Percentiles rank a stretch among this genome's conserved stretches.
Conservation (phyloP, 2,888 invertebrate genomes). For the Latrodectus hesperus region DNA sequence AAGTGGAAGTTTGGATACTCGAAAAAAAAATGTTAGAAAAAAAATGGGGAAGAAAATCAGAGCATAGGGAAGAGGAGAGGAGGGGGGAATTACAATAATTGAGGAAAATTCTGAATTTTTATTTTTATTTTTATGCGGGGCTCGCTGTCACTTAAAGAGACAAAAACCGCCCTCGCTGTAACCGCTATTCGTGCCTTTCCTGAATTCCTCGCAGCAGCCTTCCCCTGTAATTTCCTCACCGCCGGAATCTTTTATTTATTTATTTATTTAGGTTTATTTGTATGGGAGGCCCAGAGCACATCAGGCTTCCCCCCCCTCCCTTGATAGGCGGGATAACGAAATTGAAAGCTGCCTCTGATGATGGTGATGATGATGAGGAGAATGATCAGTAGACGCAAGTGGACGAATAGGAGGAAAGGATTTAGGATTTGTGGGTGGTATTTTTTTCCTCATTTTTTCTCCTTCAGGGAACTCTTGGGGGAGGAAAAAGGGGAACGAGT, state of each 20-base stretch:
- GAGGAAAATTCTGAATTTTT: neutral
- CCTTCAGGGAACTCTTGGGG: neutral
- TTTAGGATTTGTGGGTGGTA: slow-evolving; percentile 44
- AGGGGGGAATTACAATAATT: neutral
- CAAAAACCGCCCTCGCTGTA: slow-evolving; percentile 48
- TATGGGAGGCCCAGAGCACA: neutral
- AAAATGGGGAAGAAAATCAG: neutral
- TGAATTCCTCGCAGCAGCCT: neutral
- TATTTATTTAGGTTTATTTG: slow-evolving; percentile 11
- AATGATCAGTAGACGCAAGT: neutral
- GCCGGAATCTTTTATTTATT: slow-evolving; percentile 32
- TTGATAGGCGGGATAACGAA: slow-evolving; percentile 45
- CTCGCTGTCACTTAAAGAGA: slow-evolving; percentile 47
- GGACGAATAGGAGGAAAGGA: slow-evolving; percentile 39
- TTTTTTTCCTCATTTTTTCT: slow-evolving; percentile 14
- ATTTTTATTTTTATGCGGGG: neutral
- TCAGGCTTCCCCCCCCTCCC: neutral
- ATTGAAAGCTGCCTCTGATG: slow-evolving; percentile 48
- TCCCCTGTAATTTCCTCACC: slow-evolving; percentile 51
- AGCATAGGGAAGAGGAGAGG: neutral
- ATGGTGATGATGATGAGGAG: slow-evolving; percentile 44
- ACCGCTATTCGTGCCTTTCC: slow-evolving; percentile 35
- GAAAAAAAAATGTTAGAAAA: neutral
- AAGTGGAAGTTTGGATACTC: neutral
- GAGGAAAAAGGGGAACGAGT: too few relatives aligned